phyloP scores from a whole-genome alignment of 2,888 invertebrate species.

The Aromia moschata region DNA sequence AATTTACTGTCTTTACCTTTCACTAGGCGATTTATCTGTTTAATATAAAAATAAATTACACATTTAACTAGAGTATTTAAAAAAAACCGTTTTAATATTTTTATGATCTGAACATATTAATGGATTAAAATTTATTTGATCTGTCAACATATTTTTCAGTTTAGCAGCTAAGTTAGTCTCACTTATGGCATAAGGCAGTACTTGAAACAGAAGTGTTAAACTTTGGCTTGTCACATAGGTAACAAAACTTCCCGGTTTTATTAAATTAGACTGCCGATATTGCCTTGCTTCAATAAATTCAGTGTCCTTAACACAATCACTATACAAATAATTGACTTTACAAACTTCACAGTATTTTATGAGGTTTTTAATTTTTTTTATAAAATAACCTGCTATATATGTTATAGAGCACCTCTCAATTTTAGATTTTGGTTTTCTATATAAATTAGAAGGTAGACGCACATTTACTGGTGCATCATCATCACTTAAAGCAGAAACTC shows the following conservation, averaged over 20 bases:
- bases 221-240: neutral
- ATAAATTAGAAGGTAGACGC: neutral
- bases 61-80: too few species aligned
- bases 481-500: neutral
- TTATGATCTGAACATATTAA: too few species aligned
- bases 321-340: conserved; percentile 3
- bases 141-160: too few species aligned
- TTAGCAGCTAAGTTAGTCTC: neutral
- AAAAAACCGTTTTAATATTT: too few species aligned
- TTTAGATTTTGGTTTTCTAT: neutral
- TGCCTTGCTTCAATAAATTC: conserved; percentile 16
- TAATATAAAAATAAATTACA: too few species aligned
- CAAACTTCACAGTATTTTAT: conserved; percentile 10
- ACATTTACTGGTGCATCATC: neutral
- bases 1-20: too few species aligned
- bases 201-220: neutral
- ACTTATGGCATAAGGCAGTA: neutral
- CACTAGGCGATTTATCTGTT: too few species aligned
- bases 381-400: conserved; percentile 1
- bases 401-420: neutral
- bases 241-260: conserved; percentile 17
- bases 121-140: too few species aligned
- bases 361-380: neutral
- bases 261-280: conserved; percentile 14
- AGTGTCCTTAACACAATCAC: conserved; percentile 2